Percentiles rank a stretch among this genome's conserved stretches.
These are phyloP conservation scores for Falcaria lacertinaria DNA, from an alignment of 2,888 invertebrate genomes.

Conservation along the genomic window DNA sequence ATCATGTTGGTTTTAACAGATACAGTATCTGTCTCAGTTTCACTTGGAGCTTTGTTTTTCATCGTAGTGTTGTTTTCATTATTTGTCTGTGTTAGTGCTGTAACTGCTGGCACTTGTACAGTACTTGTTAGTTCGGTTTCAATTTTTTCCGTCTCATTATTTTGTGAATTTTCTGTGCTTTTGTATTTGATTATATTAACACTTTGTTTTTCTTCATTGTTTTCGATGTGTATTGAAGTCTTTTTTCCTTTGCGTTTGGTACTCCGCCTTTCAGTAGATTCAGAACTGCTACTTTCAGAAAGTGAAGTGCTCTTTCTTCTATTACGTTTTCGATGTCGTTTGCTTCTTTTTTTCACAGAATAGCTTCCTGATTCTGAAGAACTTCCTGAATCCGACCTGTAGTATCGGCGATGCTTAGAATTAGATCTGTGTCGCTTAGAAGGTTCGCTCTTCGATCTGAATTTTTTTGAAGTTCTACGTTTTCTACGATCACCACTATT, in stretches of 20 bases:
- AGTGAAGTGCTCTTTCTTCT: slow-evolving; percentile 63
- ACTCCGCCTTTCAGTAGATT: slow-evolving; percentile 60
- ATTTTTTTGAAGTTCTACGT: slow-evolving; percentile 51
- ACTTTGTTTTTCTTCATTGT: slow-evolving; percentile 65
- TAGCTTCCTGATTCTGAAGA: slow-evolving; percentile 56
- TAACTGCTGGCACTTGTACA: slow-evolving; percentile 17
- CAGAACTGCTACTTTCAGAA: slow-evolving; percentile 67
- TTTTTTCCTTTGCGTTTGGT: slow-evolving; percentile 69
- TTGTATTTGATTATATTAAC: slow-evolving; percentile 71
- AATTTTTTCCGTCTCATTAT: slow-evolving; percentile 29
- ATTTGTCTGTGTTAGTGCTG: slow-evolving; percentile 41
- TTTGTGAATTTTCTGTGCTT: slow-evolving; percentile 35
- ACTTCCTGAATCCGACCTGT: slow-evolving; percentile 55
- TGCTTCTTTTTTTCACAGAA: slow-evolving; percentile 60
- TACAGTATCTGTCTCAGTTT: slow-evolving; percentile 70
- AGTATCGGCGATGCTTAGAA: slow-evolving; percentile 43
- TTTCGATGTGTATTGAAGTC: slow-evolving; percentile 69
- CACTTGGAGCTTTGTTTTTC: slow-evolving; percentile 59
- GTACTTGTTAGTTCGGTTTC: slow-evolving; percentile 29
- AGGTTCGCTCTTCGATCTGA: slow-evolving; percentile 72
- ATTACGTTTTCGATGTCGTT: slow-evolving; percentile 58
- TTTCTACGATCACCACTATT: slow-evolving; percentile 40
- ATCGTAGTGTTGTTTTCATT: slow-evolving; percentile 37
- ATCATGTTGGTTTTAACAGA: slow-evolving; percentile 74
- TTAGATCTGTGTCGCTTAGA: slow-evolving; percentile 53